Conservation (phyloP, 2,113 vertebrate genomes). For the Centrocercus urophasianus region DNA sequence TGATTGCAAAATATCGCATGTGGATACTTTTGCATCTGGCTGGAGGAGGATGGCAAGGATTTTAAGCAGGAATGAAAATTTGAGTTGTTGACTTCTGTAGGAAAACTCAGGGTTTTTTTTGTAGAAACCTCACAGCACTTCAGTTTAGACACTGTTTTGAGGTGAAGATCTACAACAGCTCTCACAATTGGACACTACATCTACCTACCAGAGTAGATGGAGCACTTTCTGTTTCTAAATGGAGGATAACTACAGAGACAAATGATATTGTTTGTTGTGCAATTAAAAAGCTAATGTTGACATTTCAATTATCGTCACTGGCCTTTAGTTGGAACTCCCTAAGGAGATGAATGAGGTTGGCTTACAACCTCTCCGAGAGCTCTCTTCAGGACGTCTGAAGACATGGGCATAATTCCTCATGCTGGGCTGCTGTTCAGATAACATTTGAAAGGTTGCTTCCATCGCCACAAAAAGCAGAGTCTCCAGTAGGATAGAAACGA, state of each 20-base stretch:
- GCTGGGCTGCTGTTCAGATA: not conserved
- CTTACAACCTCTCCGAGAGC: not conserved
- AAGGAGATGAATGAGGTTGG: not conserved
- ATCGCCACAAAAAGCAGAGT: not conserved
- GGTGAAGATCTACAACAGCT: not conserved
- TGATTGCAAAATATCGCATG: not conserved
- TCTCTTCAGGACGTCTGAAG: not conserved
- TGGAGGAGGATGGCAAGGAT: not conserved
- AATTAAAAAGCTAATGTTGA: slow-evolving; percentile 33
- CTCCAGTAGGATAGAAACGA: not conserved
- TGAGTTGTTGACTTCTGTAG: not conserved
- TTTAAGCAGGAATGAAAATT: not conserved
- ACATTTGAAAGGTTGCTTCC: not conserved
- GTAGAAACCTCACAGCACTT: not conserved
- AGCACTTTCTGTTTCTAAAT: not conserved
- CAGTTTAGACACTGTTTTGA: not conserved
- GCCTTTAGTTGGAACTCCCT: not conserved
- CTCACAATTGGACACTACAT: not conserved
- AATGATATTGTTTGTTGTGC: not conserved
- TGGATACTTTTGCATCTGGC: not conserved
- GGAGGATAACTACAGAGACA: not conserved
- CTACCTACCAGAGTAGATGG: not conserved
- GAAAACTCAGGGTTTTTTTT: not conserved
- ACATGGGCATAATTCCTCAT: not conserved
- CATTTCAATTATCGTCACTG: slow-evolving; percentile 42